Percentiles rank a stretch among this genome's conserved stretches.
phyloP scores from a whole-genome alignment of 1,140 invertebrate genomes.

The Drosophila bipectinata region DNA sequence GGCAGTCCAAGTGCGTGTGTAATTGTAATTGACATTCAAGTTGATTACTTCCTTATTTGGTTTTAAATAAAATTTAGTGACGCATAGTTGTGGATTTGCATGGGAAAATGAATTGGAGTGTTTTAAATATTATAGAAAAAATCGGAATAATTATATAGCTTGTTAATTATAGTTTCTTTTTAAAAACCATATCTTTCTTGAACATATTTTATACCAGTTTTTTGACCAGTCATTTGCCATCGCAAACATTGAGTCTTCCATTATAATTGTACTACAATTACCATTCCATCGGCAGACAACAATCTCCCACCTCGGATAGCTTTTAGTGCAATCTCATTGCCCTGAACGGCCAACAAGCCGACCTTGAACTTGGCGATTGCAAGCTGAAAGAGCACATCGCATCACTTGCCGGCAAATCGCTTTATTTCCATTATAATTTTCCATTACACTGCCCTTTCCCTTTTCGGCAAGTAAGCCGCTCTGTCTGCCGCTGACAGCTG shows the following conservation, averaged over 20 bases:
- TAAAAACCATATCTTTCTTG: not conserved
- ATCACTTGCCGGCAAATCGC: conserved; percentile 28
- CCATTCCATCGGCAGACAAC: conserved; percentile 28
- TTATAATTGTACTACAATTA: conserved; percentile 23
- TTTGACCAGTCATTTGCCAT: not conserved
- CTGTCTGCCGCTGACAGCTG: conserved; percentile 22
- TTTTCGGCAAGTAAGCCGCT: conserved; percentile 28
- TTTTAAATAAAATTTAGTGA: conserved; percentile 14
- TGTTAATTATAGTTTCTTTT: conserved; percentile 3
- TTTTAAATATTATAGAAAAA: not conserved
- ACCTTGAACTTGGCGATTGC: conserved; percentile 72
- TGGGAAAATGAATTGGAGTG: conserved; percentile 1
- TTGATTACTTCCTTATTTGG: conserved; percentile 51
- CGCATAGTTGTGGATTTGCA: conserved; percentile 10
- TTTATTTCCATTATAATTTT: conserved; percentile 55
- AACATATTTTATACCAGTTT: not conserved
- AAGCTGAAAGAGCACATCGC: conserved; percentile 28
- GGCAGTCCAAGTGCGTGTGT: conserved; percentile 26
- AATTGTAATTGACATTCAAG: conserved; percentile 43
- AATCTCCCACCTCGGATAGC: conserved; percentile 21
- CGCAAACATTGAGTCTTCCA: conserved; percentile 6
- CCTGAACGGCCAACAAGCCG: conserved; percentile 22
- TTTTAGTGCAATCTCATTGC: conserved; percentile 55
- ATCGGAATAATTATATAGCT: no score
- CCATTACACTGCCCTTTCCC: conserved; percentile 61